phyloP scores from a whole-genome alignment of 2,888 invertebrate genomes.

The Pristionchus maxplancki region DNA sequence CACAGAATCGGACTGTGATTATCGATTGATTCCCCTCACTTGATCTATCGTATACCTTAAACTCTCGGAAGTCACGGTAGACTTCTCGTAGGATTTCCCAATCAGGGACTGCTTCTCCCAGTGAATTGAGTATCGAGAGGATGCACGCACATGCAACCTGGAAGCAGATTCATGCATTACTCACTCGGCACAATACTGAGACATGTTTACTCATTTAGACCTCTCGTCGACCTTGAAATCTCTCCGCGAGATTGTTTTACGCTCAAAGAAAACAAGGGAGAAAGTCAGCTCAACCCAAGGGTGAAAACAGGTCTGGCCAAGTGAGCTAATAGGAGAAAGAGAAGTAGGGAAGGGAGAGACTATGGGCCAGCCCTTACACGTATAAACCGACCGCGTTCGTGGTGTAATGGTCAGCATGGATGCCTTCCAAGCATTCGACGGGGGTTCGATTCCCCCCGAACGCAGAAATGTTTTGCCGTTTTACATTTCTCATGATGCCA shows the following conservation, averaged over 20 bases:
- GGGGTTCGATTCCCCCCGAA: constrained; percentile 62
- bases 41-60: not conserved
- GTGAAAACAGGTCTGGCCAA: constrained; percentile 2
- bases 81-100: constrained; percentile 1
- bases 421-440: constrained; percentile 64
- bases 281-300: not conserved
- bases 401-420: constrained; percentile 64
- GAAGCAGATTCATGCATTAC: not conserved
- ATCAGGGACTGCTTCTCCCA: not conserved
- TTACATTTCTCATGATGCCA: not conserved
- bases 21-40: not conserved
- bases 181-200: not conserved
- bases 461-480: constrained; percentile 53
- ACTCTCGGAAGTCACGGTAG: not conserved
- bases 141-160: constrained; percentile 51
- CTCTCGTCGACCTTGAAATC: not conserved
- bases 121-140: not conserved
- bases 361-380: not conserved
- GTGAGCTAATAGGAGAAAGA: not conserved
- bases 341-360: not conserved
- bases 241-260: not conserved
- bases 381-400: constrained; percentile 53
- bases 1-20: constrained; percentile 50
- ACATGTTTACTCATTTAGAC: not conserved
- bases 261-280: not conserved